Evolutionary conservation across 2,888 invertebrate species (phyloP).

Genomic region (Volucella inanis): DNA sequence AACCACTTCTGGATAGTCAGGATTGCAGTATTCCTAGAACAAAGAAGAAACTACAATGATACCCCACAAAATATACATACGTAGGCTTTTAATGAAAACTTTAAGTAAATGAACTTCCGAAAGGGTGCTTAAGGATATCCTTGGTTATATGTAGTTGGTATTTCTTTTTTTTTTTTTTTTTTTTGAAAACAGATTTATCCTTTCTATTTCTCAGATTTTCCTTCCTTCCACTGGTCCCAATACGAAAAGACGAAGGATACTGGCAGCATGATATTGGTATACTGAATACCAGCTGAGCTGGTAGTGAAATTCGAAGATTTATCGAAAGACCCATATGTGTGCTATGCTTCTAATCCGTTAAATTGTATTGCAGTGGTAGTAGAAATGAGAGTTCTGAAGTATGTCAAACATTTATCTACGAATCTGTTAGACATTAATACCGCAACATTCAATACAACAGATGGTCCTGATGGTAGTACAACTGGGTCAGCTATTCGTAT

Average conservation of each 20-base stretch:
- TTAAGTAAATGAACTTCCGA: slow-evolving; percentile 6
- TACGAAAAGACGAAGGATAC: too few relatives aligned
- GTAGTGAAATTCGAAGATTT: slow-evolving; percentile 53
- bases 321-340: slow-evolving; percentile 57
- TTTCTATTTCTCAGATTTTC: slow-evolving; percentile 3
- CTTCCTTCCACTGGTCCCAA: neutral
- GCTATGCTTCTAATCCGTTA: slow-evolving; percentile 65
- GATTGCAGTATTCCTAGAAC: neutral
- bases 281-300: neutral
- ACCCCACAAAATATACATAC: slow-evolving; percentile 46
- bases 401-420: slow-evolving; percentile 39
- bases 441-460: slow-evolving; percentile 62
- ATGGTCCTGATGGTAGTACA: slow-evolving; percentile 41
- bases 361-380: slow-evolving; percentile 52
- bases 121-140: neutral
- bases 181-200: slow-evolving; percentile 41
- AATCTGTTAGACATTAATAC: slow-evolving; percentile 45
- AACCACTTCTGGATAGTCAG: neutral
- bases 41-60: slow-evolving; percentile 13
- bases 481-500: slow-evolving; percentile 31
- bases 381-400: slow-evolving; percentile 19
- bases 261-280: too few relatives aligned
- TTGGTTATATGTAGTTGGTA: slow-evolving; percentile 11
- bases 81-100: slow-evolving; percentile 47
- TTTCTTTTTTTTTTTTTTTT: slow-evolving; percentile 23